Evolutionary conservation across 2,888 invertebrate genomes (phyloP).

Genomic region (Ectemnius cavifrons): DNA sequence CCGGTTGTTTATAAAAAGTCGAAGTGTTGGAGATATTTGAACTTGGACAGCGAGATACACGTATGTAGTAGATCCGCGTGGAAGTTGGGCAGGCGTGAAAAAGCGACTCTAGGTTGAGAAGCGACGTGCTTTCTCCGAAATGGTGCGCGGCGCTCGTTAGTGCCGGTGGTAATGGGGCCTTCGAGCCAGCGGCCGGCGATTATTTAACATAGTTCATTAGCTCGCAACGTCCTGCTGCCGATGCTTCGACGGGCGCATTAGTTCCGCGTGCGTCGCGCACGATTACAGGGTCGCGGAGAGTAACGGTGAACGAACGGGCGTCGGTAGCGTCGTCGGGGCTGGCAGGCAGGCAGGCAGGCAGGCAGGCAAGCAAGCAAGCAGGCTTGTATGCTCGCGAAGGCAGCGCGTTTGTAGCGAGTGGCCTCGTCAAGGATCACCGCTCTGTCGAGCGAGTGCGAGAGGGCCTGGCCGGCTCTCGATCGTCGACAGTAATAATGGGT

Average conservation of each 20-base stretch:
- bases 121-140: constrained; percentile 46
- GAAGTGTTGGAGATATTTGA: background rate
- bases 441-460: background rate
- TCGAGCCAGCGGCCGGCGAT: constrained; percentile 15
- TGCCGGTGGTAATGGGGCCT: constrained; percentile 3
- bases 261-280: constrained; percentile 46
- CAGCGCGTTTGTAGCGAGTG: background rate
- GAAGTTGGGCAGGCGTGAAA: too few species aligned
- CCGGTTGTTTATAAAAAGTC: background rate
- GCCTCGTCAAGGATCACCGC: constrained; percentile 28
- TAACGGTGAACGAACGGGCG: too few species aligned
- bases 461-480: background rate
- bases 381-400: constrained; percentile 2
- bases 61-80: too few species aligned
- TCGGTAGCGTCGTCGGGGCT: background rate
- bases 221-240: constrained; percentile 35
- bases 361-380: background rate
- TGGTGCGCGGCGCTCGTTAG: constrained; percentile 23
- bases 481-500: background rate
- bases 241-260: constrained; percentile 20
- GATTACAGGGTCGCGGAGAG: background rate
- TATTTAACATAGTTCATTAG: constrained; percentile 30
- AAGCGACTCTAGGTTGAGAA: background rate
- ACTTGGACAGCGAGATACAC: background rate
- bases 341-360: background rate